phyloP scores from a whole-genome alignment of 2,888 invertebrate genomes.

The Acronicta leporina region DNA sequence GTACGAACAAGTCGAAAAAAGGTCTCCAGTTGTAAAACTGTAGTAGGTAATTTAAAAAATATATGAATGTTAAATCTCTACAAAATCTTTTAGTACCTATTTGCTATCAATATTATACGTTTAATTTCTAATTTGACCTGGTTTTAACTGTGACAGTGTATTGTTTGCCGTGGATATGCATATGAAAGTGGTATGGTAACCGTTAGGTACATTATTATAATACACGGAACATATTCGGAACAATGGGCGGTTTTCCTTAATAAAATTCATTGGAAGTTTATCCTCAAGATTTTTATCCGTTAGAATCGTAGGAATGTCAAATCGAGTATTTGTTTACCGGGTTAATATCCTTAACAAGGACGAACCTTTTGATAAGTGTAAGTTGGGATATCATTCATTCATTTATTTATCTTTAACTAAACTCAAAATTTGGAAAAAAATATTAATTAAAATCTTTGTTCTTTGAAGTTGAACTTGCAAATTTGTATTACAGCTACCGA shows the following conservation, averaged over 20 bases:
- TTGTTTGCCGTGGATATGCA: conserved; percentile 27
- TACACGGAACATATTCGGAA: conserved; percentile 24
- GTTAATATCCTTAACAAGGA: conserved; percentile 1
- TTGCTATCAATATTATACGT: conserved; percentile 24
- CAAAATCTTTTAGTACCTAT: too few relatives aligned
- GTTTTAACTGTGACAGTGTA: conserved; percentile 37
- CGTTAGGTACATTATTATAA: conserved; percentile 51
- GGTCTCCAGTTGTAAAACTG: too few relatives aligned
- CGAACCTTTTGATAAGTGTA: too few relatives aligned
- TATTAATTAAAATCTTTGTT: too few relatives aligned
- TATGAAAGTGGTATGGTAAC: conserved; percentile 46
- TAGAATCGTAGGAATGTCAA: background rate
- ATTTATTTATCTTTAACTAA: too few relatives aligned
- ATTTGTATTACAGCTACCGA: too few relatives aligned
- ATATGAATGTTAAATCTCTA: too few relatives aligned
- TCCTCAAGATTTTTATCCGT: conserved; percentile 7
- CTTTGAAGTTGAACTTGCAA: too few relatives aligned
- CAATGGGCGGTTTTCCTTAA: conserved; percentile 37
- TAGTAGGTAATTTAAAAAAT: too few relatives aligned
- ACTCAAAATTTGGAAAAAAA: too few relatives aligned
- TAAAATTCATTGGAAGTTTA: conserved; percentile 21
- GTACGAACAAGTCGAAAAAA: too few relatives aligned
- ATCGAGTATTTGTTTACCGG: background rate
- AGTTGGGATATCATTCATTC: too few relatives aligned
- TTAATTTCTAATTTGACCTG: conserved; percentile 53